phyloP scores from a whole-genome alignment of 2,888 invertebrate species.

The Drosophila birchii region DNA sequence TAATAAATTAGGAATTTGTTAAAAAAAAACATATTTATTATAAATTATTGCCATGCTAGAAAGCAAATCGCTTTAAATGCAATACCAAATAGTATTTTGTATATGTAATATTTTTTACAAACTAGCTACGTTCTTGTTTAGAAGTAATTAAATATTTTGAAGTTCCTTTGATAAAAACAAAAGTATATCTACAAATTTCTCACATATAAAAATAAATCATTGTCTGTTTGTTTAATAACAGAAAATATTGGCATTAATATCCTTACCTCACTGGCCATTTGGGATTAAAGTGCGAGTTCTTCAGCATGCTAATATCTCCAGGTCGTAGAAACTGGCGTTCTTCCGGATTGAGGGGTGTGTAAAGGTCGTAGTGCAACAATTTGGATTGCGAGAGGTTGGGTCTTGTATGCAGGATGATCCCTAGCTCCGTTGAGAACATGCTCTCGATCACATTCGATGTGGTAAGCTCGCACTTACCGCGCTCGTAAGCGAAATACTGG shows the following conservation, averaged over 20 bases:
- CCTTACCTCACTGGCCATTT: conserved; percentile 80
- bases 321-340: conserved; percentile 63
- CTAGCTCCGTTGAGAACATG: conserved; percentile 63
- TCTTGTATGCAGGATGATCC: conserved; percentile 53
- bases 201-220: too few species aligned
- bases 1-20: neutral
- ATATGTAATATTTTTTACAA: too few species aligned
- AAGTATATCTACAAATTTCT: too few species aligned
- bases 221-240: too few species aligned
- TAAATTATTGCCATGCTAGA: too few species aligned
- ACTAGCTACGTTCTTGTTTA: too few species aligned
- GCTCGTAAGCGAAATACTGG: conserved; percentile 68
- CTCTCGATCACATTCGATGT: conserved; percentile 67
- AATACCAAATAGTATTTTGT: too few species aligned
- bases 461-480: conserved; percentile 73
- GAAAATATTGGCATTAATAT: neutral
- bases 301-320: conserved; percentile 64
- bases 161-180: too few species aligned
- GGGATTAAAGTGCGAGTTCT: conserved; percentile 74
- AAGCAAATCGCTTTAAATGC: too few species aligned
- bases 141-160: too few species aligned
- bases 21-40: too few species aligned
- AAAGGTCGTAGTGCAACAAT: conserved; percentile 75
- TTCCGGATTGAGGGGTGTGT: conserved; percentile 72
- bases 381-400: conserved; percentile 52